These are phyloP conservation scores for Charina bottae DNA, from an alignment of 2,113 vertebrate genomes.

Conservation along the genomic window DNA sequence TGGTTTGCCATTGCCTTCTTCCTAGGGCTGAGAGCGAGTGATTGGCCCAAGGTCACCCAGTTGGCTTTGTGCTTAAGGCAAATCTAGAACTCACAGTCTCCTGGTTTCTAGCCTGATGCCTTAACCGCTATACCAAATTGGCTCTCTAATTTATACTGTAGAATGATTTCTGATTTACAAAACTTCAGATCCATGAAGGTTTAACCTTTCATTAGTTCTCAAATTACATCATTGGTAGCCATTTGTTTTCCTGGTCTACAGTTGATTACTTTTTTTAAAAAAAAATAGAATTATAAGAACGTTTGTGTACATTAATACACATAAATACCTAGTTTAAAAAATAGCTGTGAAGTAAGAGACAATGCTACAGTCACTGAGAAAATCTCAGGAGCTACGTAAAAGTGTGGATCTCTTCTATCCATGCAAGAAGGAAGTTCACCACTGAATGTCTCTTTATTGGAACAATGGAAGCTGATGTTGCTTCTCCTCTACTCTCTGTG, in stretches of 20 bases:
- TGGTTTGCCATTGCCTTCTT: too few relatives aligned
- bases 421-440: not conserved
- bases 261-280: not conserved
- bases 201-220: not conserved
- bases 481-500: not conserved
- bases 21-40: too few relatives aligned
- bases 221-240: not conserved
- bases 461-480: not conserved
- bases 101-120: too few relatives aligned
- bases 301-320: not conserved
- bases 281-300: not conserved
- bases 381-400: not conserved
- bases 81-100: too few relatives aligned
- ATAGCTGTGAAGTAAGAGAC: not conserved
- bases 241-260: not conserved
- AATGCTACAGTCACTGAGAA: not conserved
- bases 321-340: not conserved
- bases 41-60: not conserved
- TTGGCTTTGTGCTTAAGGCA: not conserved
- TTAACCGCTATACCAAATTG: not conserved
- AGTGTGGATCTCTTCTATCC: not conserved
- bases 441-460: not conserved
- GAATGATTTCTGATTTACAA: not conserved
- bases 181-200: not conserved
- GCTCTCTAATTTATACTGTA: too few relatives aligned